Conservation (phyloP, 2,888 invertebrate species). For the Bugulina stolonifera region DNA sequence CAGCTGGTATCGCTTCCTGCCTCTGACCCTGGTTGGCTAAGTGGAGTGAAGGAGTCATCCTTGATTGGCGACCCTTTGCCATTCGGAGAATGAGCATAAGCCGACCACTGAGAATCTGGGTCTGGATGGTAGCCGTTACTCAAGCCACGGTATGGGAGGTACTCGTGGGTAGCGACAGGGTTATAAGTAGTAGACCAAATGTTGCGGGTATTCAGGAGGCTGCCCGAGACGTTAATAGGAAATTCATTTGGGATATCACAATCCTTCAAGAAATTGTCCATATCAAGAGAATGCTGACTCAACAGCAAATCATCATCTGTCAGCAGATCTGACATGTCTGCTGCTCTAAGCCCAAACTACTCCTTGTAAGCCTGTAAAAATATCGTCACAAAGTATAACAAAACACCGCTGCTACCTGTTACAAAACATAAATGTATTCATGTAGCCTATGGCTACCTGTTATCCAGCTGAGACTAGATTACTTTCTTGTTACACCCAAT, state of each 20-base stretch:
- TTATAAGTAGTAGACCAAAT: neutral
- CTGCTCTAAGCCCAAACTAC: too few species aligned
- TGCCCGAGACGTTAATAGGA: neutral
- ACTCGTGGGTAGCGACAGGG: neutral
- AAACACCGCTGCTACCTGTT: too few species aligned
- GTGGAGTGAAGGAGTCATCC: neutral
- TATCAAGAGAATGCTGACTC: slow-evolving; percentile 1
- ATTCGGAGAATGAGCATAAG: neutral
- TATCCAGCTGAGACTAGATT: too few species aligned
- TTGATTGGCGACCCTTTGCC: neutral
- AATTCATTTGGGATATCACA: neutral
- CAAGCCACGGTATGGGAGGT: neutral
- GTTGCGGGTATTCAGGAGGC: neutral
- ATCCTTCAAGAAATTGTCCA: neutral
- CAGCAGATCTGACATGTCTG: neutral
- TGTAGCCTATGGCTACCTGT: too few species aligned
- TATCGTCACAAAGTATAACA: too few species aligned
- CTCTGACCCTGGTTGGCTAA: slow-evolving; percentile 1
- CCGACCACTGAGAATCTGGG: neutral
- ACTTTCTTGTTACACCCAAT: too few species aligned
- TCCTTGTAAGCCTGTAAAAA: too few species aligned
- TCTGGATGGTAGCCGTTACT: neutral
- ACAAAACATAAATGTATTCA: too few species aligned
- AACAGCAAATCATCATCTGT: slow-evolving; percentile 9
- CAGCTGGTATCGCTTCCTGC: slow-evolving; percentile 15